Base-by-base conservation (phyloP, 2,797 vertebrate species). In the Acanthurus lineatus region DNA sequence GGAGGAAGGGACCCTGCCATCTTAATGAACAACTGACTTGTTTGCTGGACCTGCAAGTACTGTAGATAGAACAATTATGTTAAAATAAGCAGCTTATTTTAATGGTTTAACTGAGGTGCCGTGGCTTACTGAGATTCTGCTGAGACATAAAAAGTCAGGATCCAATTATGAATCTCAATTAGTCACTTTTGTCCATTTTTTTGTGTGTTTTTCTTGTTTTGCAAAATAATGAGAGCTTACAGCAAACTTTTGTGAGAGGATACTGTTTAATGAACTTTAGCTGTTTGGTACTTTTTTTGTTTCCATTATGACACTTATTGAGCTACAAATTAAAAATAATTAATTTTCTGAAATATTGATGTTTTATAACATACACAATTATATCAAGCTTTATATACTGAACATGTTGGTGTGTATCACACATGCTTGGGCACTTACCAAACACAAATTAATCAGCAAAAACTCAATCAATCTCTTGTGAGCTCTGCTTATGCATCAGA, bases 1-100 rank as follows among this genome's bases (percentile, higher is more conserved):
- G 35, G 71, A 85, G 61, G 61, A 75, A 72, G 40, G 76, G 47
- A 35, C 54, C 71, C 40, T 35, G 42, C 9, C 48, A 66, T 63
- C 68, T 48, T 77, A 80, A 85, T 87, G 71, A 86, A 83, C 66
- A 72, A 48, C 77, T 79, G 71, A 77, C 73, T 74, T 68, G 62
- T 76, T 71, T 70, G 47, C 59, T 61, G 69, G 81, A 75, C 68
- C 65, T 51, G 69, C 48, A 70, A 65, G 62, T 58, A 7, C 32
- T 35, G 32, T 35, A 62, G 61, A 74, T 49, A 25, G 16, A 79
- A 67, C 42, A 19, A 61, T 76, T 81, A 70, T 44, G 28, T 69
- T 63, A 11, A 74, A 47, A 45, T 70, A 69, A 73, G 61, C 66
- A 57, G 66, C 70, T 51, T 83, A 72, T 68, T 67, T 22, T 52